phyloP scores from a whole-genome alignment of 2,113 vertebrate species.

The Phyllopteryx taeniolatus region DNA sequence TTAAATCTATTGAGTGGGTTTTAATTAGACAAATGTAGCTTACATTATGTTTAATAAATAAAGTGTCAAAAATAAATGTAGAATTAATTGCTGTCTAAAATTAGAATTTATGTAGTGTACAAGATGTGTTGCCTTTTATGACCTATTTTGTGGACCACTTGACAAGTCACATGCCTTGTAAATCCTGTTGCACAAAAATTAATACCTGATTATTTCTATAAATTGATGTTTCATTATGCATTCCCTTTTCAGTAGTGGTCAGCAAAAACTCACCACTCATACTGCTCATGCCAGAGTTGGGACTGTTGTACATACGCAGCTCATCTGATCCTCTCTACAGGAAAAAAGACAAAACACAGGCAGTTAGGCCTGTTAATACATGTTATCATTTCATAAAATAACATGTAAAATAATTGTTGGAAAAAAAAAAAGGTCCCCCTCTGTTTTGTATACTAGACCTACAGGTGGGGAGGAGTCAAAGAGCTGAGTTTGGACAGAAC shows the following conservation, averaged over 20 bases:
- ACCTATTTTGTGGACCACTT: too few relatives aligned
- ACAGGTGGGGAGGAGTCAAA: too few relatives aligned
- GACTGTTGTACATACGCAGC: constrained; percentile 95
- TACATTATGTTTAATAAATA: too few relatives aligned
- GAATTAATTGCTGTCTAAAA: too few relatives aligned
- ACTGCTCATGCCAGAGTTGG: constrained; percentile 91
- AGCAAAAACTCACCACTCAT: constrained; percentile 86
- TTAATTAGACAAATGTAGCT: too few relatives aligned
- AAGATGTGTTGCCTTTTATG: too few relatives aligned
- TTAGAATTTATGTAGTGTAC: too few relatives aligned
- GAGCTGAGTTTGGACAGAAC: too few relatives aligned
- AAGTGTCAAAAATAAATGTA: too few relatives aligned
- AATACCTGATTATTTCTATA: neutral
- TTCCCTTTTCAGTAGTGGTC: constrained; percentile 19
- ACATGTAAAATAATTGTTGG: neutral
- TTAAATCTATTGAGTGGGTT: too few relatives aligned
- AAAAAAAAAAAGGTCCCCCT: too few relatives aligned
- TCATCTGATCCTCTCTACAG: constrained; percentile 95
- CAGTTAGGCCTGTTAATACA: neutral
- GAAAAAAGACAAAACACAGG: neutral
- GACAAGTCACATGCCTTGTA: neutral
- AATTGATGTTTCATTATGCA: neutral
- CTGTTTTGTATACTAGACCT: too few relatives aligned
- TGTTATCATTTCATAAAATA: neutral
- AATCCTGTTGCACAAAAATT: neutral